Percentiles rank a stretch among this genome's conserved stretches.
These are phyloP conservation scores for Aethes cnicana DNA, from an alignment of 2,888 invertebrate genomes.

Conservation along the genomic window DNA sequence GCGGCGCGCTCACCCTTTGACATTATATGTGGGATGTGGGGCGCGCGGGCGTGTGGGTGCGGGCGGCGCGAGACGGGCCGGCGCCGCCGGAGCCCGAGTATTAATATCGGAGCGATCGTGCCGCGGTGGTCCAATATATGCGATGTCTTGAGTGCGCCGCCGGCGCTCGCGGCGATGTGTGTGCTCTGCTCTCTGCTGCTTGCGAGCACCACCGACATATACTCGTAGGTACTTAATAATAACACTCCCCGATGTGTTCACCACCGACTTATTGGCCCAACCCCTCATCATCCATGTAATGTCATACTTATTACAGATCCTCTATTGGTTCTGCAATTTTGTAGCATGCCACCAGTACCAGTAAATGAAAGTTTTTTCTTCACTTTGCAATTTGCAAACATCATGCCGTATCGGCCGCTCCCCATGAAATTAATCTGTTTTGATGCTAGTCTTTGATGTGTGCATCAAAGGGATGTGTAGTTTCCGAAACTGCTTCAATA, in stretches of 20 bases:
- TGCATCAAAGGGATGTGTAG: conserved; percentile 56
- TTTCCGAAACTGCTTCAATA: conserved; percentile 55
- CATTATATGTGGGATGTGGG: conserved; percentile 77
- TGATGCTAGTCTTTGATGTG: conserved; percentile 50
- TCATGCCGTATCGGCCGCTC: conserved; percentile 17
- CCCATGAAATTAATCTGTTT: conserved; percentile 28
- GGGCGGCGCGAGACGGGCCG: conserved; percentile 63
- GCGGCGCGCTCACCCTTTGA: conserved; percentile 81
- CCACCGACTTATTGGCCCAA: no score
- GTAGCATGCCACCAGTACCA: no score
- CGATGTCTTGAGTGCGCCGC: conserved; percentile 25
- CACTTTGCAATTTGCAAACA: conserved; percentile 18
- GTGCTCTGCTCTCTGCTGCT: no score
- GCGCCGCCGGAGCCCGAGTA: conserved; percentile 48
- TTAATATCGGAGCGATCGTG: conserved; percentile 59
- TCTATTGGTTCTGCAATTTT: no score
- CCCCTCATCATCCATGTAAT: no score
- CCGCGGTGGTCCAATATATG: conserved; percentile 33
- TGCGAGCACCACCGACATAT: no score
- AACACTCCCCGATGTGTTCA: no score
- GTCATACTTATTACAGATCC: no score
- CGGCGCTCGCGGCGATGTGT: conserved; percentile 40
- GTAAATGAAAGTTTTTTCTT: neutral
- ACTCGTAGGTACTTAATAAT: no score
- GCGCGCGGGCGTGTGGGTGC: conserved; percentile 43